A percentile compares a stretch with the other conserved stretches of the same genome.
phyloP scores from a whole-genome alignment of 2,113 vertebrate genomes.

The Crotalus tigris region DNA sequence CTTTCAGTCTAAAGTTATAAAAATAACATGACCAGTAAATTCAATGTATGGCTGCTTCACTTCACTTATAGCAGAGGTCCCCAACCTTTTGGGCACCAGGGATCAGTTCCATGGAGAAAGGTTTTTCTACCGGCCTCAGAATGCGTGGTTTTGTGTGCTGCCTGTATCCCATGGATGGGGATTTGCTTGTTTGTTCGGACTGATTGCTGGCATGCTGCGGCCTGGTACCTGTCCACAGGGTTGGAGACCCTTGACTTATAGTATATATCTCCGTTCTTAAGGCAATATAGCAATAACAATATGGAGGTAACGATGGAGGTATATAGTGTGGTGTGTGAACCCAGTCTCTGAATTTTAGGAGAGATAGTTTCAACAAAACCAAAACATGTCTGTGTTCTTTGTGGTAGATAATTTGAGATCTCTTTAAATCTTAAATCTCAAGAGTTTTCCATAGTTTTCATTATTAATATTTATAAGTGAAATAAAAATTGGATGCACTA shows the following conservation, averaged over 20 bases:
- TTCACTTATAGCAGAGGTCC: background rate
- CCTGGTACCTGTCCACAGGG: too few species aligned
- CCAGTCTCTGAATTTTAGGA: background rate
- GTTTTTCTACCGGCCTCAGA: too few species aligned
- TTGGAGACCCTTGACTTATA: background rate
- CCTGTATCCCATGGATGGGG: too few species aligned
- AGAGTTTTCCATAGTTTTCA: background rate
- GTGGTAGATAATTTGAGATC: background rate
- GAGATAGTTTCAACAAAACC: background rate
- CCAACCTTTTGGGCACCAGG: too few species aligned
- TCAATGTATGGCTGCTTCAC: background rate
- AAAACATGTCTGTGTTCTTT: background rate
- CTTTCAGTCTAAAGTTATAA: background rate
- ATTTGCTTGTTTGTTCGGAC: too few species aligned
- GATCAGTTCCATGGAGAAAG: too few species aligned
- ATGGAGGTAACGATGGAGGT: background rate
- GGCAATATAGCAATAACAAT: background rate
- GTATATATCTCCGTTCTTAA: background rate
- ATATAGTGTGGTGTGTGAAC: background rate
- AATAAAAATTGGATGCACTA: background rate
- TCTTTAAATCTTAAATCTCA: background rate
- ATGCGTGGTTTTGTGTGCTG: too few species aligned
- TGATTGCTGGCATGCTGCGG: too few species aligned
- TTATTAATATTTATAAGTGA: background rate
- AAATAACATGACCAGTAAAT: background rate